phyloP scores from a whole-genome alignment of 2,113 vertebrate genomes.

The Etia nguti region DNA sequence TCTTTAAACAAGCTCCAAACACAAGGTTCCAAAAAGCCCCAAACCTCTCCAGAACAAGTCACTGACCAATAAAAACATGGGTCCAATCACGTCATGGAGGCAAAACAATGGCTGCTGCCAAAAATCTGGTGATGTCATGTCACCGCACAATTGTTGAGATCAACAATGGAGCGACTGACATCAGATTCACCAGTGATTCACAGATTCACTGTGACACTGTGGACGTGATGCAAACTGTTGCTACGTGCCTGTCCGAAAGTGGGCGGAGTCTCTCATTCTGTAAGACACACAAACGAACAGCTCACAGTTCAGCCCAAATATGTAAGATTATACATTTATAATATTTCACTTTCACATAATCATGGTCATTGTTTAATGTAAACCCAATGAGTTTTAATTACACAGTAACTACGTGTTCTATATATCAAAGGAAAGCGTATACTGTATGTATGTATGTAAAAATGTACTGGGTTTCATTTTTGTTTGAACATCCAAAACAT shows the following conservation, averaged over 20 bases:
- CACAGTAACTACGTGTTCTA: background rate
- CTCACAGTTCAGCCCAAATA: background rate
- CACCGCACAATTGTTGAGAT: background rate
- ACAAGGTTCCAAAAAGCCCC: background rate
- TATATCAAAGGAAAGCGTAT: background rate
- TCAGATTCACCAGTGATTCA: background rate
- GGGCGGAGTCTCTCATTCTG: background rate
- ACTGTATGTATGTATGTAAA: background rate
- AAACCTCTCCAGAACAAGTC: background rate
- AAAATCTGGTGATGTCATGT: no score
- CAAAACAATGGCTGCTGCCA: background rate
- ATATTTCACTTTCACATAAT: background rate
- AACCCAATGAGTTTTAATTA: background rate
- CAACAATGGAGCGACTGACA: background rate
- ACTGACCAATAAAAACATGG: background rate
- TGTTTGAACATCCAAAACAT: background rate
- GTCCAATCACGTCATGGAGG: background rate
- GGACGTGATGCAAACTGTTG: background rate
- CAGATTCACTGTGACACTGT: background rate
- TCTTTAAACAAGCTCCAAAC: background rate
- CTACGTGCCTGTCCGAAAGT: background rate
- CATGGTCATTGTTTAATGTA: no score
- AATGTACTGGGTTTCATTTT: background rate
- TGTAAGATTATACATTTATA: background rate
- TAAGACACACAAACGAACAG: background rate